Evolutionary conservation across 2,113 vertebrate genomes (phyloP).

Genomic region (Corydoras maculifer): DNA sequence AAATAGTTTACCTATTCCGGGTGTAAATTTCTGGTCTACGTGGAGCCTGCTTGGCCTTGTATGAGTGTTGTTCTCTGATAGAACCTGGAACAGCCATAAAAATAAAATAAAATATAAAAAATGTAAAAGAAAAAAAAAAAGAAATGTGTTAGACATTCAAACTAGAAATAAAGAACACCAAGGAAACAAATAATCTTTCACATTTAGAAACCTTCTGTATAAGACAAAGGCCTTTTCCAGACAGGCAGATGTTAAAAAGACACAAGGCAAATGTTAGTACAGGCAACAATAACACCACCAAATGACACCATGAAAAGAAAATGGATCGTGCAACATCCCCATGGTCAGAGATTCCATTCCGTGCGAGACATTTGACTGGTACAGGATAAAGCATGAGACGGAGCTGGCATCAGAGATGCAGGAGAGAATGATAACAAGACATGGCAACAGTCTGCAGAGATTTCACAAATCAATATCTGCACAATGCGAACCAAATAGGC

Average conservation of each 20-base stretch:
- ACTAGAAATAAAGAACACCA: neutral
- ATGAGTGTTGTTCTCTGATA: constrained; percentile 76
- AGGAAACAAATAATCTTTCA: constrained; percentile 30
- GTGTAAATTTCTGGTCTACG: constrained; percentile 76
- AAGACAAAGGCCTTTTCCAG: constrained; percentile 66
- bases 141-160: neutral
- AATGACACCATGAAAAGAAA: constrained; percentile 34
- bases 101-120: neutral
- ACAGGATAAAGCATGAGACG: constrained; percentile 65
- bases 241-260: constrained; percentile 81
- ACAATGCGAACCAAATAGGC: constrained; percentile 67
- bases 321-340: constrained; percentile 78
- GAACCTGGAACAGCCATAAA: constrained; percentile 60
- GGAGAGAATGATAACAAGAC: constrained; percentile 54
- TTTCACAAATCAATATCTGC: constrained; percentile 55
- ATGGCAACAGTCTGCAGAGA: constrained; percentile 54
- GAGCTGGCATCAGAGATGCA: constrained; percentile 65
- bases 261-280: constrained; percentile 77
- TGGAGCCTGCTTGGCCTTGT: constrained; percentile 70
- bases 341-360: constrained; percentile 70
- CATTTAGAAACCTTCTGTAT: constrained; percentile 54
- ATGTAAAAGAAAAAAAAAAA: neutral
- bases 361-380: constrained; percentile 50
- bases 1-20: constrained; percentile 72
- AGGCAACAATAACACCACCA: constrained; percentile 46